These are phyloP conservation scores for Zosterops borbonicus DNA, from an alignment of 2,113 vertebrate genomes.

Conservation along the genomic window DNA sequence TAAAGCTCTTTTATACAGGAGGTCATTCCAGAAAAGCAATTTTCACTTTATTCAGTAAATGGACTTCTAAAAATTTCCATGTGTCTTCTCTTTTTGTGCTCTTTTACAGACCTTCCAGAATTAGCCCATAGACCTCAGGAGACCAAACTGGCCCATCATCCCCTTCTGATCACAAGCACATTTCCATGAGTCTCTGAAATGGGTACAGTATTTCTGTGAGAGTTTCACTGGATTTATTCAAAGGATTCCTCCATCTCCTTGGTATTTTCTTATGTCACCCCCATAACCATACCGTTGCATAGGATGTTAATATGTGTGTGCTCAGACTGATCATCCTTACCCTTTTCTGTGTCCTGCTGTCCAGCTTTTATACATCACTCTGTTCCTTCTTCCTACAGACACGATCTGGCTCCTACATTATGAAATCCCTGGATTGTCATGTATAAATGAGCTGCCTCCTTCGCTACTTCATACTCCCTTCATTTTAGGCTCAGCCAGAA, in stretches of 20 bases:
- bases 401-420: not conserved
- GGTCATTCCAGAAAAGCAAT: not conserved
- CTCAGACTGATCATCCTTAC: not conserved
- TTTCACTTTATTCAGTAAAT: not conserved
- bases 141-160: accelerated
- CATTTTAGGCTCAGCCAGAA: not conserved
- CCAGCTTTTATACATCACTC: not conserved
- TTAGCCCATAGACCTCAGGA: not conserved
- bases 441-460: not conserved
- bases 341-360: not conserved
- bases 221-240: not conserved
- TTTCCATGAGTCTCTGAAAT: not conserved
- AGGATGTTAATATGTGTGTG: not conserved
- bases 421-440: not conserved
- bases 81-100: not conserved
- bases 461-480: not conserved
- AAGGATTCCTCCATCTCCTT: not conserved
- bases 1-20: not conserved
- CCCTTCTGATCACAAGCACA: not conserved
- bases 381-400: not conserved
- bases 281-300: not conserved
- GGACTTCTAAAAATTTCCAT: not conserved
- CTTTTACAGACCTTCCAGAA: not conserved
- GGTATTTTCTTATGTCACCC: not conserved
- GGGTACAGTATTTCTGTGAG: no score